phyloP scores from a whole-genome alignment of 2,888 invertebrate species.

The Chrysomela aeneicollis region DNA sequence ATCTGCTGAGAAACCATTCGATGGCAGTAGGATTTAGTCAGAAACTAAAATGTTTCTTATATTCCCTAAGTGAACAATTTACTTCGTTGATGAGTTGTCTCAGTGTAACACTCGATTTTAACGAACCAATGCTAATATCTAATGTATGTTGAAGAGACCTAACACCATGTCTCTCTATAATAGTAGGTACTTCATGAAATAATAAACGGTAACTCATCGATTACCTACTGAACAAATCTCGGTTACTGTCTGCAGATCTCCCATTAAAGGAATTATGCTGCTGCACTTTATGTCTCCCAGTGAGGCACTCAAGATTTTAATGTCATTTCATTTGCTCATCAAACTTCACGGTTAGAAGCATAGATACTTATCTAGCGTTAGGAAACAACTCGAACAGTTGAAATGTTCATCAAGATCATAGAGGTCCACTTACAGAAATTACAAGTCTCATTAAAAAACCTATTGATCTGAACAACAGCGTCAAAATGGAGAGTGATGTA shows the following conservation, averaged over 20 bases:
- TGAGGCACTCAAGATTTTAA: not conserved
- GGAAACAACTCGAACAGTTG: not conserved
- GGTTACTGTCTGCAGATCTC: not conserved
- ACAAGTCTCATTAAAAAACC: not conserved
- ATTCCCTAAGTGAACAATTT: too few species aligned
- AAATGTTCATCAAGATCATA: not conserved
- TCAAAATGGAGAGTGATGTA: too few species aligned
- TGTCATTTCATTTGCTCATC: not conserved
- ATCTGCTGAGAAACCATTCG: too few species aligned
- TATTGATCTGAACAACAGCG: too few species aligned
- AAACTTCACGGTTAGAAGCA: not conserved
- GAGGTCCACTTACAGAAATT: not conserved
- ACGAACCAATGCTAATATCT: too few species aligned
- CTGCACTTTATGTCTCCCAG: not conserved
- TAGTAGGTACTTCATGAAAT: not conserved
- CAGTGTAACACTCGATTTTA: too few species aligned
- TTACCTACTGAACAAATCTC: not conserved
- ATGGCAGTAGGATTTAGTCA: too few species aligned
- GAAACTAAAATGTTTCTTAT: too few species aligned
- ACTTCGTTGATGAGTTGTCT: too few species aligned
- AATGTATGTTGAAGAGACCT: too few species aligned
- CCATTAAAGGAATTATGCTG: not conserved
- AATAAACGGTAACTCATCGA: not conserved
- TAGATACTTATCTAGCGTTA: not conserved
- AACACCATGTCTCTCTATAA: not conserved